These are phyloP conservation scores for Pandemis corylana DNA, from an alignment of 2,888 invertebrate genomes.

Conservation along the genomic window DNA sequence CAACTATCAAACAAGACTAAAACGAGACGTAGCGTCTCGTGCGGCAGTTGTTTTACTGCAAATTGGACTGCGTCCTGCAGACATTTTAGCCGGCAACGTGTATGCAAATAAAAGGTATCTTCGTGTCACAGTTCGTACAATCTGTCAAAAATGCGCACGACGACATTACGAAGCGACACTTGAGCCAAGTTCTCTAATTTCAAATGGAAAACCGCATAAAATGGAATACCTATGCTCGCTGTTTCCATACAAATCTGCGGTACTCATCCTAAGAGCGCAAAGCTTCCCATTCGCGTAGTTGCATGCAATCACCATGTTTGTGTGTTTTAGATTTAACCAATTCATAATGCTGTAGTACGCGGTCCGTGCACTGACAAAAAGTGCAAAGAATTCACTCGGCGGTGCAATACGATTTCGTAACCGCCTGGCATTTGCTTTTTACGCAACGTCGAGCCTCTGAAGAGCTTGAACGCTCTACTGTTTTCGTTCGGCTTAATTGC, in stretches of 20 bases:
- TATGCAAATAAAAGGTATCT: not conserved
- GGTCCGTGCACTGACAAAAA: not conserved
- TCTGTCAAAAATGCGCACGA: not conserved
- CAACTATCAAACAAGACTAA: not conserved
- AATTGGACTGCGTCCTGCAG: not conserved
- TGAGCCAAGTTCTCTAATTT: no score
- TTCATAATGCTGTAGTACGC: no score
- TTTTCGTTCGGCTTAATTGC: slow-evolving; percentile 51
- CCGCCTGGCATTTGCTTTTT: slow-evolving; percentile 58
- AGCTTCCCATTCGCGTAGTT: no score
- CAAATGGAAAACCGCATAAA: no score
- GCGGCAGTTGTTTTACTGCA: not conserved
- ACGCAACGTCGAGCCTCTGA: slow-evolving; percentile 52
- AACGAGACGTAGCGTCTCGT: not conserved
- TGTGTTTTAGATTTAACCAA: not conserved
- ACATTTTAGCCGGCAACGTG: not conserved
- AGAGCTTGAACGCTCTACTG: slow-evolving; percentile 44
- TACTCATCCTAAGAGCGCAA: no score
- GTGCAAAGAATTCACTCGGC: slow-evolving; percentile 19
- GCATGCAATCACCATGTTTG: no score
- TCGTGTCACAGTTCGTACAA: not conserved
- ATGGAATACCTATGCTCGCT: no score
- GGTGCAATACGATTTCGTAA: slow-evolving; percentile 54
- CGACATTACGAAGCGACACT: no score
- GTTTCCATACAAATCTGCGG: no score